phyloP scores from a whole-genome alignment of 2,888 invertebrate species.

The Rugalucina vietnamica region DNA sequence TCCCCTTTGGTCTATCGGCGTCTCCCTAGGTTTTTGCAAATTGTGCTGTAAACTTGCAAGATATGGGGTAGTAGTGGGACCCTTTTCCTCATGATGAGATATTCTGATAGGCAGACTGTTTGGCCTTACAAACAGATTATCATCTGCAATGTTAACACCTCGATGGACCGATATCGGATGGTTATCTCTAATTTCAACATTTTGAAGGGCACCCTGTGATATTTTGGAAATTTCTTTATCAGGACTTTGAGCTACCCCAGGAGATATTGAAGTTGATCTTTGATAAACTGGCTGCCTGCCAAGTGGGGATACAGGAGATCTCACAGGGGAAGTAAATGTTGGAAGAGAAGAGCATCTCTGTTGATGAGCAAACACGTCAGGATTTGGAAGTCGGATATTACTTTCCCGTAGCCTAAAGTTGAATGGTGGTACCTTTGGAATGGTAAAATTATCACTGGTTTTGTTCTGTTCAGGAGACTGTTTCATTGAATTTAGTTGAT shows the following conservation, averaged over 20 bases:
- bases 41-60: conserved; percentile 58
- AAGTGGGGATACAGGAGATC: conserved; percentile 13
- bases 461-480: background rate
- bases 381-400: background rate
- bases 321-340: conserved; percentile 34
- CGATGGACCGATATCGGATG: conserved; percentile 40
- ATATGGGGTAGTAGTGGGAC: conserved; percentile 33
- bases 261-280: conserved; percentile 58
- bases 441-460: conserved; percentile 36
- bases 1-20: background rate
- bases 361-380: background rate
- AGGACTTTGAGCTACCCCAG: conserved; percentile 27
- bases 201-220: conserved; percentile 13
- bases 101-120: background rate
- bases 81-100: conserved; percentile 18
- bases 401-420: conserved; percentile 24
- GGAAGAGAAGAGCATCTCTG: conserved; percentile 34
- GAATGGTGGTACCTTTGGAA: conserved; percentile 53
- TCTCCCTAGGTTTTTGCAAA: conserved; percentile 53
- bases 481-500: background rate
- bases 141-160: background rate
- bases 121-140: background rate
- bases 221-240: conserved; percentile 17
- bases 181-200: conserved; percentile 36
- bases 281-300: conserved; percentile 21